These are phyloP conservation scores for Myopa testacea DNA, from an alignment of 2,888 invertebrate species.

Conservation along the genomic window DNA sequence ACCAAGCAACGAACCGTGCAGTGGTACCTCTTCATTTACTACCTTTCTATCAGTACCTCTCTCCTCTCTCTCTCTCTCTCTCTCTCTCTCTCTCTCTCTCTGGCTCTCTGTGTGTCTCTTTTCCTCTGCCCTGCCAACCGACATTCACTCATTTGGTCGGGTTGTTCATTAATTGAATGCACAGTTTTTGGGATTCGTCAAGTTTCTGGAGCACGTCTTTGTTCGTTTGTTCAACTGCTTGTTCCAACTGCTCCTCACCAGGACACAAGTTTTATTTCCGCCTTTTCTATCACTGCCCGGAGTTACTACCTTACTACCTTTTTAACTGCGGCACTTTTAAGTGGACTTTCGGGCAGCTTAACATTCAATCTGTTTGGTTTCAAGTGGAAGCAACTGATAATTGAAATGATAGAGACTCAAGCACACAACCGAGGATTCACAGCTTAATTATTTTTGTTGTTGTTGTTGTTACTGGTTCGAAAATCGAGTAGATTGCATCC, in stretches of 20 bases:
- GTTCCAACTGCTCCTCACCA: background rate
- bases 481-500: no score
- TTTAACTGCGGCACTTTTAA: constrained; percentile 8
- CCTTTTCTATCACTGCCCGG: background rate
- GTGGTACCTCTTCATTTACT: constrained; percentile 6
- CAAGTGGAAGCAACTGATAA: constrained; percentile 34
- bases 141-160: background rate
- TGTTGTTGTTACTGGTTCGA: no score
- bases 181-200: background rate
- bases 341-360: constrained; percentile 25
- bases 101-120: no score
- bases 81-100: background rate
- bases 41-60: background rate
- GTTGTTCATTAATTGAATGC: constrained; percentile 29
- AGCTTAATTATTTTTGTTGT: background rate
- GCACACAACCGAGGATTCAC: background rate
- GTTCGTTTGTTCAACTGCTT: constrained; percentile 3
- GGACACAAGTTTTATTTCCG: background rate
- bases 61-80: background rate
- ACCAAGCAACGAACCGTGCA: no score
- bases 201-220: constrained; percentile 19
- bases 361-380: constrained; percentile 36
- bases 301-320: background rate
- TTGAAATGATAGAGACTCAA: constrained; percentile 34
- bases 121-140: no score